A percentile compares a stretch with the other conserved stretches of the same genome.
phyloP scores from a whole-genome alignment of 1,140 invertebrate species.

The Procambarus clarkii region DNA sequence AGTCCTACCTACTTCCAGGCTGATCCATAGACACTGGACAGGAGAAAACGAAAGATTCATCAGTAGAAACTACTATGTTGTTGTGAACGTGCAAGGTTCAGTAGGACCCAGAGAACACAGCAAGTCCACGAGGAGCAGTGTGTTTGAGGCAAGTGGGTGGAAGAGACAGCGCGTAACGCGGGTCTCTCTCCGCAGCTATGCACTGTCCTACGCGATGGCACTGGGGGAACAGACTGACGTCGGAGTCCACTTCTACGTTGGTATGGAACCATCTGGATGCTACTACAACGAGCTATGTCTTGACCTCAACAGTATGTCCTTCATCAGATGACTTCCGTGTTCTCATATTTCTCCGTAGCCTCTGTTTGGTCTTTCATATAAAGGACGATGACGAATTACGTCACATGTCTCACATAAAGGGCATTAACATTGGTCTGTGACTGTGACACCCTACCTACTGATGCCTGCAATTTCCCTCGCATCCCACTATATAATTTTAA shows the following conservation, averaged over 20 bases:
- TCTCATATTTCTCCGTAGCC: not conserved
- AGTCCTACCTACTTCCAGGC: not conserved
- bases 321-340: not conserved
- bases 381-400: not conserved
- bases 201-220: constrained; percentile 95
- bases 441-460: not conserved
- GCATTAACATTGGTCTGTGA: not conserved
- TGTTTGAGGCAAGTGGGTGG: not conserved
- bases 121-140: not conserved
- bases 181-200: constrained; percentile 83
- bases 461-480: too few species aligned
- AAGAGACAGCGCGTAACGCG: constrained; percentile 24
- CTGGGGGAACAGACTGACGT: constrained; percentile 93
- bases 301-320: constrained; percentile 87
- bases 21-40: not conserved
- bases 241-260: constrained; percentile 88
- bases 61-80: not conserved
- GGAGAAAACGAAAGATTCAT: not conserved
- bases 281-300: constrained; percentile 97
- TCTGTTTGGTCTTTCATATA: not conserved
- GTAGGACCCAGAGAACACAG: not conserved
- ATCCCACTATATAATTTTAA: too few species aligned
- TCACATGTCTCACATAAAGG: not conserved
- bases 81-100: not conserved
- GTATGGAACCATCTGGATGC: constrained; percentile 95